Conservation (phyloP, 2,888 invertebrate genomes). For the Odontocerum albicorne region DNA sequence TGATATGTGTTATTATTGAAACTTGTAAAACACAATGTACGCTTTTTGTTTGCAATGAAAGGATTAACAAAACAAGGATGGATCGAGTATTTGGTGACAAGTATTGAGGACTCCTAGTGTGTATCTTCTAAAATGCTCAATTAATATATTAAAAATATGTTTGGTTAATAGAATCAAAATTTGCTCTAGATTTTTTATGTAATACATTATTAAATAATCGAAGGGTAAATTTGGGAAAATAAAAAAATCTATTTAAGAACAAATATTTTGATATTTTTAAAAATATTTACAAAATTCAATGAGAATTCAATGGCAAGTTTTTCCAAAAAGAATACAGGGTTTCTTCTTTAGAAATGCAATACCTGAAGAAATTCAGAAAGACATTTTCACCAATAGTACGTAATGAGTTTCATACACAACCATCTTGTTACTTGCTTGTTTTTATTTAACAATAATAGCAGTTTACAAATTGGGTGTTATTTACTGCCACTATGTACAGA, state of each 20-base stretch:
- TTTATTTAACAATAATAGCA: conserved; percentile 23
- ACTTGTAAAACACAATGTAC: no score
- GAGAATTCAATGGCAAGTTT: conserved; percentile 4
- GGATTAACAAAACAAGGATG: no score
- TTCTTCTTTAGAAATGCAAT: conserved; percentile 9
- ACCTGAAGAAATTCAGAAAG: background rate
- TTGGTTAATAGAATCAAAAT: conserved; percentile 24
- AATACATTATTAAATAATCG: conserved; percentile 10
- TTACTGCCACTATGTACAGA: conserved; percentile 36
- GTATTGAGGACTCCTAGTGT: conserved; percentile 18
- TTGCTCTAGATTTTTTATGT: conserved; percentile 31
- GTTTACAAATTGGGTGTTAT: conserved; percentile 30
- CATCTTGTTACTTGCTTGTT: conserved; percentile 24
- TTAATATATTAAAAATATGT: conserved; percentile 28
- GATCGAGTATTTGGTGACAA: conserved; percentile 5
- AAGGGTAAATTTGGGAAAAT: conserved; percentile 8
- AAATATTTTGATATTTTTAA: conserved; percentile 19
- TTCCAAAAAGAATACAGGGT: conserved; percentile 21
- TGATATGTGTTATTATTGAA: no score
- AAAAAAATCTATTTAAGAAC: conserved; percentile 11
- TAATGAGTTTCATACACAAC: conserved; percentile 23
- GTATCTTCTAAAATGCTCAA: conserved; percentile 34
- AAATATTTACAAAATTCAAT: background rate
- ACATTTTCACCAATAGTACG: conserved; percentile 10
- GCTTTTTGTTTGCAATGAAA: no score